Percentiles rank a stretch among this genome's conserved stretches.
Evolutionary conservation across 2,113 vertebrate genomes (phyloP).

Genomic region (Phoenicopterus ruber): DNA sequence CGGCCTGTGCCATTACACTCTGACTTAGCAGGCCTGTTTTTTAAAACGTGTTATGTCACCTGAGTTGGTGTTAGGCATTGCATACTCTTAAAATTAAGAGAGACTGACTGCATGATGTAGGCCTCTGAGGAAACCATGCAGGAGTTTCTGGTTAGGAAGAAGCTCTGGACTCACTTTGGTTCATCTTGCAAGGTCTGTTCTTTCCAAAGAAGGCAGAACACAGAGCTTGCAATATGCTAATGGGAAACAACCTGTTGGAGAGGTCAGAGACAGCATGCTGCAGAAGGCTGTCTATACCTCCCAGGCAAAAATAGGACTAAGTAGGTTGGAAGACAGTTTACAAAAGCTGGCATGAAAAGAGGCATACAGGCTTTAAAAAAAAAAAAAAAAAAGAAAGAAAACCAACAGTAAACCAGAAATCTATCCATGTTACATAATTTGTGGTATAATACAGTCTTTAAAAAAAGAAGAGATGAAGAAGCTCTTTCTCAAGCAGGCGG

Average conservation of each 20-base stretch:
- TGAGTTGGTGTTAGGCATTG: neutral
- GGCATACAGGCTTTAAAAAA: neutral
- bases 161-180: neutral
- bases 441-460: neutral
- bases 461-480: neutral
- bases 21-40: neutral
- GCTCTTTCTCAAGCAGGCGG: neutral
- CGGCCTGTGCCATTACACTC: neutral
- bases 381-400: neutral
- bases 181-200: neutral
- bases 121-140: neutral
- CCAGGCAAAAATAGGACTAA: slow-evolving; percentile 14
- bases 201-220: neutral
- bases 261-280: neutral
- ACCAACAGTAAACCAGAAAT: neutral
- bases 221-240: neutral
- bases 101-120: neutral
- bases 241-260: neutral
- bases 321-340: neutral
- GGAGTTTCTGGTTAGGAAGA: neutral
- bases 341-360: neutral
- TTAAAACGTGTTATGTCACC: neutral
- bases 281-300: neutral
- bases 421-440: neutral
- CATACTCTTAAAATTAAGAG: neutral